Evolutionary conservation across 1,140 invertebrate species (phyloP).

Genomic region (Anoplolepis gracilipes): DNA sequence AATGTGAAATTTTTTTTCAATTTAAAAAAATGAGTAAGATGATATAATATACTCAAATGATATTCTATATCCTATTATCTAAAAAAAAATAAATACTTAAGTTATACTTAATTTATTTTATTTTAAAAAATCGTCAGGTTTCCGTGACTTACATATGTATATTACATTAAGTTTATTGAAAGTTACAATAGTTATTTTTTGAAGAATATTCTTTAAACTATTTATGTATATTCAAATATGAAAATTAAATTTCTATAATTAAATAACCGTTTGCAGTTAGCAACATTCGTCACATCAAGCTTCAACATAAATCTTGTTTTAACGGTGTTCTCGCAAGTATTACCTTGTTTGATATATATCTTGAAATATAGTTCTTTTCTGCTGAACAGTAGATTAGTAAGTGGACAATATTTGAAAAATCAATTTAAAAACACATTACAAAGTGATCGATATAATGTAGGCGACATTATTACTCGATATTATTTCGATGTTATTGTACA

Average conservation of each 20-base stretch:
- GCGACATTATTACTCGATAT: background rate
- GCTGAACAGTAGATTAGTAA: background rate
- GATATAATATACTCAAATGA: too few relatives aligned
- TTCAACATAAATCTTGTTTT: background rate
- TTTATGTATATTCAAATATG: background rate
- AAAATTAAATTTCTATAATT: background rate
- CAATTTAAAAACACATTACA: background rate
- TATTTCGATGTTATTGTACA: background rate
- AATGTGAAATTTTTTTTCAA: too few relatives aligned
- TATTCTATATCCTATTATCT: too few relatives aligned
- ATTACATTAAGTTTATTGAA: too few relatives aligned
- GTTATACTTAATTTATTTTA: too few relatives aligned
- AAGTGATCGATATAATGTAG: background rate
- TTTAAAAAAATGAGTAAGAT: too few relatives aligned
- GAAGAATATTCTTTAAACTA: background rate
- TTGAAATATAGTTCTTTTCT: conserved; percentile 11
- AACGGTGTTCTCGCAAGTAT: background rate
- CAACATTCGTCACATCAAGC: conserved; percentile 9
- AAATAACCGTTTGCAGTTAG: conserved; percentile 29
- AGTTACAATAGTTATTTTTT: too few relatives aligned
- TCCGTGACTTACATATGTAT: too few relatives aligned
- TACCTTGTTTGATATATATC: background rate
- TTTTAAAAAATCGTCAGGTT: too few relatives aligned
- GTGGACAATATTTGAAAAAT: background rate
- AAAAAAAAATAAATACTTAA: too few relatives aligned